Evolutionary conservation across 2,797 vertebrate species (phyloP).

Genomic region (Tachyglossus aculeatus): DNA sequence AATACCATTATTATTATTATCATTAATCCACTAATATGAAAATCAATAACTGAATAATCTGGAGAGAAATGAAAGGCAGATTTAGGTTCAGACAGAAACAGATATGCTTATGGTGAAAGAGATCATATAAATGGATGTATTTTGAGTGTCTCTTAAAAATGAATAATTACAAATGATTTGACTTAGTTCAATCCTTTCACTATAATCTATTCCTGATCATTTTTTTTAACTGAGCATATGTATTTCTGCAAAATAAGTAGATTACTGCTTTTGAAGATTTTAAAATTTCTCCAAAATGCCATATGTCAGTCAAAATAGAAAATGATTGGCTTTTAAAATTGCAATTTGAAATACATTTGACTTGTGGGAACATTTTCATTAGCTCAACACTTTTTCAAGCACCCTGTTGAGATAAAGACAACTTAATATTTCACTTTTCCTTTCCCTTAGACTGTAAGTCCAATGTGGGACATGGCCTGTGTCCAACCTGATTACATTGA

Average conservation of each 20-base stretch:
- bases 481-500: too few species aligned
- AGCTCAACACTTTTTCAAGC: conserved; percentile 49
- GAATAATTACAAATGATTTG: conserved; percentile 58
- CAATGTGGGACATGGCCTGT: too few species aligned
- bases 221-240: conserved; percentile 21
- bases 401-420: too few species aligned
- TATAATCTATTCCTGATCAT: neutral
- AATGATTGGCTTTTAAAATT: conserved; percentile 79
- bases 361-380: conserved; percentile 55
- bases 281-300: conserved; percentile 75
- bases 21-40: too few species aligned
- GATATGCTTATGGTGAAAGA: too few species aligned
- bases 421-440: too few species aligned
- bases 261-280: conserved; percentile 69
- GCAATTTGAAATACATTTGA: conserved; percentile 61
- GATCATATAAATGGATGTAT: conserved; percentile 23
- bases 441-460: too few species aligned
- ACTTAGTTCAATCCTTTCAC: conserved; percentile 52
- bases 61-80: conserved; percentile 42
- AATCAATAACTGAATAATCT: conserved; percentile 48
- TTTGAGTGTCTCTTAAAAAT: conserved; percentile 36
- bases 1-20: too few species aligned
- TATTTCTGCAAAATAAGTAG: conserved; percentile 66
- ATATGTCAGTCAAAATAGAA: conserved; percentile 77
- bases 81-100: conserved; percentile 49